A percentile compares a stretch with the other conserved stretches of the same genome.
These are phyloP conservation scores for Melanotaenia trifasciata DNA, from an alignment of 2,797 vertebrate species.

Conservation along the genomic window DNA sequence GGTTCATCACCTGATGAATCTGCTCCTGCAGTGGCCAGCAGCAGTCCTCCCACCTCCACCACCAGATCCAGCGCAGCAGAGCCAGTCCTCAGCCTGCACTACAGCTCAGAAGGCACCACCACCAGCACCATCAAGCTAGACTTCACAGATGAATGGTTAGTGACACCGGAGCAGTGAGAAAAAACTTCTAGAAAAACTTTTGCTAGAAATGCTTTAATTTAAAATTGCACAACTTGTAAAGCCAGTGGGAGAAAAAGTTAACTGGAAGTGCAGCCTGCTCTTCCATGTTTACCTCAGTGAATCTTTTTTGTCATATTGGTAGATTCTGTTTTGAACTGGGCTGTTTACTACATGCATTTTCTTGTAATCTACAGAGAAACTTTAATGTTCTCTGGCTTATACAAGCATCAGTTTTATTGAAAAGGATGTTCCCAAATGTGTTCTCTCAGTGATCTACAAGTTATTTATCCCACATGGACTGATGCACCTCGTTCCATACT, in stretches of 20 bases:
- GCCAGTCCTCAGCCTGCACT: slow-evolving; percentile 96
- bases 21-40: slow-evolving; percentile 34
- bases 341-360: too few species aligned
- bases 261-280: neutral
- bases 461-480: too few species aligned
- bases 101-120: slow-evolving; percentile 98
- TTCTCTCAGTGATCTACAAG: too few species aligned
- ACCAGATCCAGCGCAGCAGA: slow-evolving; percentile 84
- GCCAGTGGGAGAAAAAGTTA: neutral
- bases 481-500: too few species aligned
- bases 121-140: slow-evolving; percentile 98
- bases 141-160: slow-evolving; percentile 99
- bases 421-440: neutral
- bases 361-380: too few species aligned
- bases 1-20: slow-evolving; percentile 44
- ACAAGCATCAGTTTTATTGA: neutral
- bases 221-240: neutral
- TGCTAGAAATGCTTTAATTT: neutral
- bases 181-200: neutral
- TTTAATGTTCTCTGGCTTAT: neutral
- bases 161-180: neutral
- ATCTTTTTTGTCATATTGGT: neutral
- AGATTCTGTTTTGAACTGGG: too few species aligned
- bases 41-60: slow-evolving; percentile 30
- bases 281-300: neutral